Percentiles rank a stretch among this genome's conserved stretches.
These are phyloP conservation scores for Phyllostomus discolor DNA, from an alignment of 2,113 vertebrate species.

Conservation along the genomic window DNA sequence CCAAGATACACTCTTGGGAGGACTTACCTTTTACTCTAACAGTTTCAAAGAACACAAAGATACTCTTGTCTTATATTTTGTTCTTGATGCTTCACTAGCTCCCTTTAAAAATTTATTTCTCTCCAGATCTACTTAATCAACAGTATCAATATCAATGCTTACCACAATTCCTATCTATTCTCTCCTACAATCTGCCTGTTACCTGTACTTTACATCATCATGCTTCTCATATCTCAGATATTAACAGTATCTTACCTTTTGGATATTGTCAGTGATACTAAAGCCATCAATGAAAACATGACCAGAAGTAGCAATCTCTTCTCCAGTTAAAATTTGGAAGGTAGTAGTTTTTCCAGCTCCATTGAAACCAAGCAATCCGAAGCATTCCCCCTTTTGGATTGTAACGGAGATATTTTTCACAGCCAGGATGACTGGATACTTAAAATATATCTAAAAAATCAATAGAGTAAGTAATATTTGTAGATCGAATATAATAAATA, in stretches of 20 bases:
- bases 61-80: neutral
- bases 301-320: slow-evolving; percentile 87
- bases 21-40: neutral
- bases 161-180: neutral
- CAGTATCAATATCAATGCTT: neutral
- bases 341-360: slow-evolving; percentile 95
- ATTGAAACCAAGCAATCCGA: slow-evolving; percentile 94
- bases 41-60: neutral
- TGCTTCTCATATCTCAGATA: neutral
- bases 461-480: neutral
- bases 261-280: slow-evolving; percentile 89
- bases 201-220: neutral
- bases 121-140: neutral
- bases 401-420: slow-evolving; percentile 91
- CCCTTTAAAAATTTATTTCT: neutral
- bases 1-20: neutral
- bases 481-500: neutral
- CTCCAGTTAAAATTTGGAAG: slow-evolving; percentile 95
- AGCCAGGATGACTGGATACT: slow-evolving; percentile 88
- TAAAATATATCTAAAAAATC: slow-evolving; percentile 69
- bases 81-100: neutral
- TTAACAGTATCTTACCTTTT: slow-evolving; percentile 82
- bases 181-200: neutral
- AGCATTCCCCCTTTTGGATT: slow-evolving; percentile 91
- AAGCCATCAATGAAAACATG: slow-evolving; percentile 92